Evolutionary conservation across 2,888 invertebrate genomes (phyloP).

Genomic region (Drosophila quinaria): DNA sequence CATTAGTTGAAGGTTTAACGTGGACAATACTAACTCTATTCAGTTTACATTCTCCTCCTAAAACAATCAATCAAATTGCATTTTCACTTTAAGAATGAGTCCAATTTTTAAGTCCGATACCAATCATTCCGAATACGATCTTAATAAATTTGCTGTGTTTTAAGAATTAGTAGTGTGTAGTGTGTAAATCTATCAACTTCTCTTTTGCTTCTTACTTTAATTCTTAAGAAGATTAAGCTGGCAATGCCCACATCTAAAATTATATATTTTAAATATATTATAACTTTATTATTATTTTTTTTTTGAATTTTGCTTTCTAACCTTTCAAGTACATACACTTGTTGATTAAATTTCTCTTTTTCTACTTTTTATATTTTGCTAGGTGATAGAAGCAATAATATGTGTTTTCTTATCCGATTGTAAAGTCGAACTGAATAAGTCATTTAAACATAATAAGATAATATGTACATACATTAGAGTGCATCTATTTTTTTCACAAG

Average conservation of each 20-base stretch:
- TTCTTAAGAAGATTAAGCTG: too few species aligned
- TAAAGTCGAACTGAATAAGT: background rate
- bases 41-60: background rate
- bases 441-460: background rate
- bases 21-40: background rate
- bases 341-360: background rate
- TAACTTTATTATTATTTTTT: too few species aligned
- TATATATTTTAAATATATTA: background rate
- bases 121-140: background rate
- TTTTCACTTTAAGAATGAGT: slow-evolving; percentile 7
- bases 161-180: too few species aligned
- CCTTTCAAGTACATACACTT: too few species aligned
- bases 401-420: background rate
- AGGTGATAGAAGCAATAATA: background rate
- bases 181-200: background rate
- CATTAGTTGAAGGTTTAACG: background rate
- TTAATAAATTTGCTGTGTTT: slow-evolving; percentile 7
- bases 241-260: background rate
- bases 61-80: background rate
- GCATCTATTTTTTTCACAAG: too few species aligned
- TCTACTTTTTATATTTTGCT: background rate
- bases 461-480: background rate
- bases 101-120: background rate
- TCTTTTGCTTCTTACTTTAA: background rate
- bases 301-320: too few species aligned